These are phyloP conservation scores for Falcaria lacertinaria DNA, from an alignment of 2,888 invertebrate species.

Conservation along the genomic window DNA sequence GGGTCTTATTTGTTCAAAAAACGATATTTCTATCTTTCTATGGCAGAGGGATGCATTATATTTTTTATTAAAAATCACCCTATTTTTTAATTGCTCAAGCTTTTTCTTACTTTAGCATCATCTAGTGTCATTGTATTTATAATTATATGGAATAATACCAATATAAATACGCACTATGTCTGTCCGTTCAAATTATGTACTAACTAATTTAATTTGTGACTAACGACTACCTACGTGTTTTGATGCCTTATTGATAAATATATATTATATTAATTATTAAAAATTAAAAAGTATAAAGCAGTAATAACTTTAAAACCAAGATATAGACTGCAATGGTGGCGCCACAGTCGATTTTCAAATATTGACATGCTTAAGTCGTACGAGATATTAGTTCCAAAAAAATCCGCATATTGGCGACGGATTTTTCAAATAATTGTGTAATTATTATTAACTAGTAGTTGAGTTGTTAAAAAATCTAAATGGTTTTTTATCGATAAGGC, in stretches of 20 bases:
- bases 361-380: no score
- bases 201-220: background rate
- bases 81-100: conserved; percentile 18
- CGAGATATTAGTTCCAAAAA: no score
- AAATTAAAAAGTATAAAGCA: no score
- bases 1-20: background rate
- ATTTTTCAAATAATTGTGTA: no score
- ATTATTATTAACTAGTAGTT: no score
- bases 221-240: background rate
- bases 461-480: background rate
- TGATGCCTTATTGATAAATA: no score
- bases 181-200: background rate
- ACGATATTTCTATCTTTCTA: background rate
- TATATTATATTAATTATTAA: no score
- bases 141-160: background rate
- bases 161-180: background rate
- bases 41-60: background rate
- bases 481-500: background rate
- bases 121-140: background rate
- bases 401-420: no score
- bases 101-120: conserved; percentile 13
- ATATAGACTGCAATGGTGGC: no score
- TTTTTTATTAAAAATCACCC: conserved; percentile 10
- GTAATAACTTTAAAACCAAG: no score
- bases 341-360: no score